A percentile compares a stretch with the other conserved stretches of the same genome.
These are phyloP conservation scores for Parauchenoglanis punctatus DNA, from an alignment of 2,797 vertebrate species.

Conservation along the genomic window DNA sequence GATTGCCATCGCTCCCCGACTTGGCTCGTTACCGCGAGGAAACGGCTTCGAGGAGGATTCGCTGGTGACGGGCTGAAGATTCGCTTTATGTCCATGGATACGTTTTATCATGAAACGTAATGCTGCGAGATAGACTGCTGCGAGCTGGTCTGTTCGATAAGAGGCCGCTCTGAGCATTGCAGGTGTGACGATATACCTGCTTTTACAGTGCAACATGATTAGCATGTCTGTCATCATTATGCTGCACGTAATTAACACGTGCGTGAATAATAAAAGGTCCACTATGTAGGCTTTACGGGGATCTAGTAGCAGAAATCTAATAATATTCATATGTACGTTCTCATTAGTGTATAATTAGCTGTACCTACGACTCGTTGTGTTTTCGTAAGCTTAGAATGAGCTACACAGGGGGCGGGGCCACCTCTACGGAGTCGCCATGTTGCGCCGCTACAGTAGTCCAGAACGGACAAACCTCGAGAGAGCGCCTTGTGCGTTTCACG, in stretches of 20 bases:
- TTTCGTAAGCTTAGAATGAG: no score
- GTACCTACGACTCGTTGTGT: no score
- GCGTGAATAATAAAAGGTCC: no score
- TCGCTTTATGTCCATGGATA: constrained; percentile 37
- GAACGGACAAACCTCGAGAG: no score
- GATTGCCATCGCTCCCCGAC: constrained; percentile 53
- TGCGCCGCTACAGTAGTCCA: no score
- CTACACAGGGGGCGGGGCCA: no score
- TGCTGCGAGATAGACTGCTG: constrained; percentile 4
- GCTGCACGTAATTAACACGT: neutral
- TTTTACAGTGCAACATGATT: neutral
- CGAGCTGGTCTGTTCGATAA: constrained; percentile 25
- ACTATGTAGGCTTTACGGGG: no score
- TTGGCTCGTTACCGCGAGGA: constrained; percentile 52
- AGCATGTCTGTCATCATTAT: neutral
- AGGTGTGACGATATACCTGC: neutral
- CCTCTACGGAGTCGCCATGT: no score
- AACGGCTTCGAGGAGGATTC: constrained; percentile 45
- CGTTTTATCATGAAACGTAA: constrained; percentile 41
- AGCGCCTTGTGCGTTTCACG: no score
- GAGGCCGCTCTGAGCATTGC: neutral
- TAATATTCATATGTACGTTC: no score
- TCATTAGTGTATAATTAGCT: no score
- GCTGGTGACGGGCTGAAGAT: constrained; percentile 39
- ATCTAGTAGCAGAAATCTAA: no score